Evolutionary conservation across 2,888 invertebrate species (phyloP).

Genomic region (Clunio marinus): DNA sequence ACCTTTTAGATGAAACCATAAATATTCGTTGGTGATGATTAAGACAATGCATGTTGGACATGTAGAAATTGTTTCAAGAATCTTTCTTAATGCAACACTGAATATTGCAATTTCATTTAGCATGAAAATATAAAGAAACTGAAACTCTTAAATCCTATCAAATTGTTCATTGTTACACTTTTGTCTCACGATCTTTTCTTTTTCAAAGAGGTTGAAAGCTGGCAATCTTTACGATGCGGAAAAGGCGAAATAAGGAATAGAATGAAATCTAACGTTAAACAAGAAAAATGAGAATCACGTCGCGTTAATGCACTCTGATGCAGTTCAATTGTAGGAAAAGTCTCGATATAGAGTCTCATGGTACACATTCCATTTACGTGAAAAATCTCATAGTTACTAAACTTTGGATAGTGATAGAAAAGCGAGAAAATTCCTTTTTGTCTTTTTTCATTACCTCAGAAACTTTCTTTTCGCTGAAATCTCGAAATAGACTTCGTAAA

Average conservation of each 20-base stretch:
- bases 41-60: too few relatives aligned
- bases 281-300: constrained; percentile 30
- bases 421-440: constrained; percentile 31
- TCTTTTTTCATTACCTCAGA: constrained; percentile 9
- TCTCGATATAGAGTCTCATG: neutral
- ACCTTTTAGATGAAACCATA: constrained; percentile 37
- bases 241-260: neutral
- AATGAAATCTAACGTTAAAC: too few relatives aligned
- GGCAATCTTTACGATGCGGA: neutral
- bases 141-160: too few relatives aligned
- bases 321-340: constrained; percentile 34
- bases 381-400: constrained; percentile 30
- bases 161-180: neutral
- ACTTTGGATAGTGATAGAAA: constrained; percentile 9
- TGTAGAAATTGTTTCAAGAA: too few relatives aligned
- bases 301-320: constrained; percentile 36
- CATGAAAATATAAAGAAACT: neutral
- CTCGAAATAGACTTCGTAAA: constrained; percentile 35
- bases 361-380: constrained; percentile 32
- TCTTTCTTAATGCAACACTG: too few relatives aligned
- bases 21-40: constrained; percentile 11
- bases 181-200: constrained; percentile 1
- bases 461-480: constrained; percentile 2
- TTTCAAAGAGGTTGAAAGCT: neutral
- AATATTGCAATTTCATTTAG: too few relatives aligned